Base-by-base conservation (phyloP, 2,888 invertebrate genomes). In the Amiota mariae region DNA sequence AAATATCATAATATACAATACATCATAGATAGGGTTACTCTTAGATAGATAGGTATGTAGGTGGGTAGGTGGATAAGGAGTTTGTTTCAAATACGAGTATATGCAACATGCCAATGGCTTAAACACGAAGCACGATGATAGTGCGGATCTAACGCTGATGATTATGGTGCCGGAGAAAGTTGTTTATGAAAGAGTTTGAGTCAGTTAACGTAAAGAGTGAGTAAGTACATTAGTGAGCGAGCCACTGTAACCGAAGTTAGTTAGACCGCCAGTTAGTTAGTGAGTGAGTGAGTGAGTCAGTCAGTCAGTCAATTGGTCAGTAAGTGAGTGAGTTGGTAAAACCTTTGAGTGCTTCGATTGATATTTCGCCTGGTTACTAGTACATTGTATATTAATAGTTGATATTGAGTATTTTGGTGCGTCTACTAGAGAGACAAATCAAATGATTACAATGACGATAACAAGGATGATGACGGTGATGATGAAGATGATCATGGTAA, bases 121-220 rank as follows among this genome's bases (percentile, higher is more conserved):
- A 36, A 36, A 36, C 36, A 36, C 36, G 36, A 36, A 36, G 36
- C 36, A 36, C 18, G 47, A 24, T 57, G 64, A 15, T 13, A 11
- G 71, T 18, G 63, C 36, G 36, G 36, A 36, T 36, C 3, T 36
- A 36, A 36, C 12, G 64, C 64, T 57, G 61, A 71, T 72, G 77
- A 75, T 79, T 73, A 73, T 79, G 76, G 71, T 74, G 78, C 75
- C 57, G 75, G 79, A 76, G 79, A 79, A 78, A 79, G 79, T 78
- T 77, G 77, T 77, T 79, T 78, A 72, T 70, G 57, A 63, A 56
- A 13, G 36, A 36, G 24, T 24, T 68, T 68, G 70, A 71, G 70
- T 76, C 36, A 36, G 36, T 36, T 6, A 36, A 36, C 2, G 36
- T 6, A 36, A 36, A 36, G 36, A 36, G 36, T 36, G 8, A 36